phyloP scores from a whole-genome alignment of 2,888 invertebrate genomes.

The Amphipyra tragopoginis region DNA sequence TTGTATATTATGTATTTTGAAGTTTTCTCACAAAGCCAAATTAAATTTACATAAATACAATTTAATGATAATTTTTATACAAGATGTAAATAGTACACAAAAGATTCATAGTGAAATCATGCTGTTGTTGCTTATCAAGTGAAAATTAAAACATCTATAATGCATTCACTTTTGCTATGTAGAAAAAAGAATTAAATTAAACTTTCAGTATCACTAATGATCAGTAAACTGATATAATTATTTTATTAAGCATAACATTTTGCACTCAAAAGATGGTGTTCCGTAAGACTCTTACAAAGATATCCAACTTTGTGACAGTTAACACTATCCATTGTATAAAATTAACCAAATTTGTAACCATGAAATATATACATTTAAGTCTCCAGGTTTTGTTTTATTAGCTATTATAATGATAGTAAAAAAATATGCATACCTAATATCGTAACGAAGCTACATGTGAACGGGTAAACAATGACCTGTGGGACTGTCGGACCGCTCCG shows the following conservation, averaged over 20 bases:
- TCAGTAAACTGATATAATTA: slow-evolving; percentile 77
- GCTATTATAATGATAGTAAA: slow-evolving; percentile 87
- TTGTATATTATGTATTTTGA: slow-evolving; percentile 89
- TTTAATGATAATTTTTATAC: slow-evolving; percentile 88
- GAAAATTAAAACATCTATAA: slow-evolving; percentile 75
- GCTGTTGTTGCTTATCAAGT: slow-evolving; percentile 73
- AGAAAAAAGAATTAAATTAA: slow-evolving; percentile 70
- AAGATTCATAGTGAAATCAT: slow-evolving; percentile 83
- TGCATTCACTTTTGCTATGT: slow-evolving; percentile 75
- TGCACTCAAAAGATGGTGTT: slow-evolving; percentile 72
- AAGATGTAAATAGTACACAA: slow-evolving; percentile 86
- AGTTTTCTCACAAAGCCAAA: slow-evolving; percentile 89
- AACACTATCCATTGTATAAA: slow-evolving; percentile 87
- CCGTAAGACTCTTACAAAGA: slow-evolving; percentile 76
- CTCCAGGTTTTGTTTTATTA: slow-evolving; percentile 82
- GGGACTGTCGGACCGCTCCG: slow-evolving; percentile 76
- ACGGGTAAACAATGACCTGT: slow-evolving; percentile 82
- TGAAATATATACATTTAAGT: slow-evolving; percentile 88
- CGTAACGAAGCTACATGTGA: slow-evolving; percentile 88
- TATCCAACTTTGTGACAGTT: slow-evolving; percentile 83
- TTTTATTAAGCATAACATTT: slow-evolving; percentile 69
- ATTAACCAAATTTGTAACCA: slow-evolving; percentile 87
- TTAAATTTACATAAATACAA: slow-evolving; percentile 90
- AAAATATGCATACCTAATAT: slow-evolving; percentile 90
- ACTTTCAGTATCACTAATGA: slow-evolving; percentile 83